These are phyloP conservation scores for Oostethus manadensis DNA, from an alignment of 2,113 vertebrate species.

Conservation along the genomic window DNA sequence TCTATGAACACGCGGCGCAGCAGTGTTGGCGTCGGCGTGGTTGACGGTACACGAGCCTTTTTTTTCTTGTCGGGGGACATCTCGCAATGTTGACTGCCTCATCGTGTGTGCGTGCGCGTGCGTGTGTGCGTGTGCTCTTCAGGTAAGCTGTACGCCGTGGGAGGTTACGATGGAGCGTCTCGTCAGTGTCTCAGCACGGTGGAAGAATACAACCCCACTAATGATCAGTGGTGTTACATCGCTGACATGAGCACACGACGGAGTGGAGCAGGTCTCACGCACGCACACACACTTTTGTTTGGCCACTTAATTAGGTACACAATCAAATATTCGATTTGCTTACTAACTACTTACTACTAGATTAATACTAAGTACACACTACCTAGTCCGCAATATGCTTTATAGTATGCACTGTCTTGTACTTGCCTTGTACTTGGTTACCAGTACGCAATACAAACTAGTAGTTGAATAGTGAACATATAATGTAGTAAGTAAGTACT, in stretches of 20 bases:
- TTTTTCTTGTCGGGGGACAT: not conserved
- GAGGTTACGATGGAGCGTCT: conserved; percentile 91
- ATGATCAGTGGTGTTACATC: conserved; percentile 87
- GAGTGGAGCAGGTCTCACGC: conserved; percentile 94
- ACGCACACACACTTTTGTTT: conserved; percentile 2
- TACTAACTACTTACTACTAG: too few species aligned
- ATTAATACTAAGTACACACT: too few species aligned
- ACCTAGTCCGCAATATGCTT: too few species aligned
- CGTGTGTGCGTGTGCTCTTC: conserved; percentile 17
- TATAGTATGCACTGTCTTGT: too few species aligned
- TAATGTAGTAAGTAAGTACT: too few species aligned
- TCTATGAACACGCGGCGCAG: conserved; percentile 95
- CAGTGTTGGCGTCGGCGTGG: conserved; percentile 94
- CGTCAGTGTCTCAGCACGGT: conserved; percentile 95
- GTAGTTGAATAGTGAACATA: too few species aligned
- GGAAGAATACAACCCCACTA: conserved; percentile 87
- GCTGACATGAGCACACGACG: conserved; percentile 95
- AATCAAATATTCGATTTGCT: not conserved
- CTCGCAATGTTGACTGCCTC: not conserved
- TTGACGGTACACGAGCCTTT: conserved; percentile 78
- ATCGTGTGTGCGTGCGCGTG: too few species aligned
- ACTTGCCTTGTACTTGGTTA: too few species aligned
- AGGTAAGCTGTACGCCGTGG: conserved; percentile 93
- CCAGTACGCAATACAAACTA: too few species aligned
- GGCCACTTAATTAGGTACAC: too few species aligned